Base-by-base conservation (phyloP, 1,140 invertebrate species). In the Teleogryllus occipitalis region DNA sequence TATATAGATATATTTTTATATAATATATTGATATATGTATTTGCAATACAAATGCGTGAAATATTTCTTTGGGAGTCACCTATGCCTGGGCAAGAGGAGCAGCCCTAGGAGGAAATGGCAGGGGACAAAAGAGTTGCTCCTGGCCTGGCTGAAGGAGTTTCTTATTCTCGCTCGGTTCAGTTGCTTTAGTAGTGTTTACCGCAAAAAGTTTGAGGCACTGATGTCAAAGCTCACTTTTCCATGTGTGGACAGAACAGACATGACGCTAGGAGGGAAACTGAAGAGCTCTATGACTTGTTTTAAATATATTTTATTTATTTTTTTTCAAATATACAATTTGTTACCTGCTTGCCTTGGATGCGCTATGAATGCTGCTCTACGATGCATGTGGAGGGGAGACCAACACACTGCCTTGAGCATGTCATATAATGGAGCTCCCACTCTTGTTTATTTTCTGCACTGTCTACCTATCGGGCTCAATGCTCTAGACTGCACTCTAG, bases 1-100 rank as follows among this genome's bases (percentile, higher is more conserved):
- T 65, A 65, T 65, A 65, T 65, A 65, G 54, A 65, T 65, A 65
- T 65, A 65, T 65, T 65, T 65, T 65, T 65, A 65, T 65, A 65
- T 65, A 65, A 65, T 65, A 65, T 65, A 65, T 65, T 65, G 54
- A 65, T 65, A 65, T 65, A 65, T 65, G 54, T 65, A 65, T 65
- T 65, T 65, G 54, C 54, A 65, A 65, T 65, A 65, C 54, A 65
- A 65, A 65, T 65, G 54, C 54, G 18, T 65, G 54, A 65, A 65
- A 65, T 18, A 14, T 65, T 65, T 65, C 54, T 65, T 65, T 10
- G 54, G 54, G 54, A 65, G 54, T 65, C 27, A 65, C 10, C 54
- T 65, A 65, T 18, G 54, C 54, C 54, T 65, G 18, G 54, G 54
- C 54, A 65, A 18, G 54, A 65, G 54, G 54, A 65, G 54, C 54